Percentiles rank a stretch among this genome's conserved stretches.
phyloP scores from a whole-genome alignment of 2,797 vertebrate genomes.

The Pogoniulus pusillus region DNA sequence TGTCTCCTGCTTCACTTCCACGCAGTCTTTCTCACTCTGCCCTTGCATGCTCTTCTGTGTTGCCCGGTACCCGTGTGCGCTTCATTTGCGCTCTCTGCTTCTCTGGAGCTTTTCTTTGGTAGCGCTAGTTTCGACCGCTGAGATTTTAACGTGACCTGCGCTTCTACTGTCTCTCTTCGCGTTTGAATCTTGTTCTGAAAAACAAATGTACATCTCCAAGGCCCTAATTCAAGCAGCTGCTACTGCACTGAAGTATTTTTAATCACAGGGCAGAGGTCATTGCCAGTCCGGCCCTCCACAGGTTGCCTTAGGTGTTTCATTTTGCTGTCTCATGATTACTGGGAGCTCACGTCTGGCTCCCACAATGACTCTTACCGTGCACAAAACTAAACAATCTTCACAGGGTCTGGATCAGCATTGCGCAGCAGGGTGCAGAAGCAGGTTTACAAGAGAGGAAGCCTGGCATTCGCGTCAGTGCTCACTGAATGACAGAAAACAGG shows the following conservation, averaged over 20 bases:
- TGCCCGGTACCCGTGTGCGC: accelerated
- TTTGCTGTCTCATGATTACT: accelerated
- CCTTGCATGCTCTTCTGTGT: accelerated
- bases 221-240: background rate
- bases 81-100: accelerated
- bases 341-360: accelerated
- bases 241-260: background rate
- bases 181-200: accelerated
- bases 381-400: accelerated
- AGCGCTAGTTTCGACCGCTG: accelerated
- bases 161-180: background rate
- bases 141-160: background rate
- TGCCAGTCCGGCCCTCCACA: background rate
- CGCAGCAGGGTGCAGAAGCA: background rate
- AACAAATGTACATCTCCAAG: accelerated
- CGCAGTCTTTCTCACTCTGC: background rate
- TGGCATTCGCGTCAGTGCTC: background rate
- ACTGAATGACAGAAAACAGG: background rate
- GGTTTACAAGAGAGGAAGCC: background rate
- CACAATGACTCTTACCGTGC: accelerated
- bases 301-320: background rate
- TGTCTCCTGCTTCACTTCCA: background rate
- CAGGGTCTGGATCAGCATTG: background rate
- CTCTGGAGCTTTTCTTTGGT: background rate
- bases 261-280: background rate